Evolutionary conservation across 2,113 vertebrate genomes (phyloP).

Genomic region (Gavialis gangeticus): DNA sequence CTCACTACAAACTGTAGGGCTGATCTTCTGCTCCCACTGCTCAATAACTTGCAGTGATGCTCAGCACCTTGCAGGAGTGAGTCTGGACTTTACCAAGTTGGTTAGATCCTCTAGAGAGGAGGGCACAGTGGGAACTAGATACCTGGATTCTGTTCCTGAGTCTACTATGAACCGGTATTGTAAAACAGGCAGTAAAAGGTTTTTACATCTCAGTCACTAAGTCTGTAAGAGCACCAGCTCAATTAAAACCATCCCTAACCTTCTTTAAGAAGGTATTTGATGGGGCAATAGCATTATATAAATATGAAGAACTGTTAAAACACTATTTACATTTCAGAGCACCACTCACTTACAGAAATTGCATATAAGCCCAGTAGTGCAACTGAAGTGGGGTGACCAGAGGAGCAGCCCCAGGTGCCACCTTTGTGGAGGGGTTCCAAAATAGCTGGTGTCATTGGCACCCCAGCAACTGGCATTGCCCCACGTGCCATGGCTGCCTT

Average conservation of each 20-base stretch:
- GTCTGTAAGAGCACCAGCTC: neutral
- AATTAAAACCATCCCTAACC: neutral
- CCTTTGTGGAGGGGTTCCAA: too few species aligned
- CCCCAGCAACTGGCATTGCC: too few species aligned
- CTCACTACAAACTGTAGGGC: neutral
- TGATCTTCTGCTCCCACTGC: neutral
- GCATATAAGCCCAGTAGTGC: neutral
- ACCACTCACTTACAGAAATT: neutral
- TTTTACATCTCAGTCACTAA: neutral
- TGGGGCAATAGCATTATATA: constrained; percentile 8
- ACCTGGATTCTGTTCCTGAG: neutral
- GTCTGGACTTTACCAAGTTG: fast-evolving
- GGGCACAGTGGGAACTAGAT: neutral
- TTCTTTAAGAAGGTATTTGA: neutral
- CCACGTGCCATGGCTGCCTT: too few species aligned
- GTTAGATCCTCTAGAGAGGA: neutral
- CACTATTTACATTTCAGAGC: neutral
- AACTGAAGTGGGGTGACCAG: too few species aligned
- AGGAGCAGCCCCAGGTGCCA: too few species aligned
- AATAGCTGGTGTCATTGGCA: too few species aligned
- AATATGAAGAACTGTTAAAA: neutral
- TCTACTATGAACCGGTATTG: neutral
- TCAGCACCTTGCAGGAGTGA: neutral
- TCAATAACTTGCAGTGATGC: neutral
- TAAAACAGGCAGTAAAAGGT: neutral